phyloP scores from a whole-genome alignment of 2,797 vertebrate species.

The Artibeus jamaicensis region DNA sequence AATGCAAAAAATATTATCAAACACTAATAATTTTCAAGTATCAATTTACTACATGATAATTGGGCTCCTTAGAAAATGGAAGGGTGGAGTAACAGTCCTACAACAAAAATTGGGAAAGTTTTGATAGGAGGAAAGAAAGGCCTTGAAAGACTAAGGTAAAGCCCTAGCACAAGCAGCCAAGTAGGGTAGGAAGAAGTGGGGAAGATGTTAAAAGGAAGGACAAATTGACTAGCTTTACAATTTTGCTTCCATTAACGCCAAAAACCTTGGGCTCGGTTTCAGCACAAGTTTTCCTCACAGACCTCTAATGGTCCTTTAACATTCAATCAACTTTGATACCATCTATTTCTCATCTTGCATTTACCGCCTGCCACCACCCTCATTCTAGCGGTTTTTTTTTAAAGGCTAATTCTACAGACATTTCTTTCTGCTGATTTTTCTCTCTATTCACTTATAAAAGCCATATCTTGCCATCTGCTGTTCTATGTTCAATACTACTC shows the following conservation, averaged over 20 bases:
- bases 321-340: not conserved
- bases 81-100: not conserved
- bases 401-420: not conserved
- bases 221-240: not conserved
- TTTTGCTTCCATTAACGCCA: not conserved
- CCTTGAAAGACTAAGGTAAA: not conserved
- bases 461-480: not conserved
- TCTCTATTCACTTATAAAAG: not conserved
- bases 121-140: not conserved
- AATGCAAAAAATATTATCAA: constrained; percentile 6
- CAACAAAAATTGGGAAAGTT: constrained; percentile 5
- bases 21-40: not conserved
- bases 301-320: not conserved
- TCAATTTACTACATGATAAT: not conserved
- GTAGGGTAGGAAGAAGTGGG: not conserved
- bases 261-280: not conserved
- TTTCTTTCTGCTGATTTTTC: not conserved
- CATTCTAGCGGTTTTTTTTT: not conserved
- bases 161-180: not conserved
- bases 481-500: not conserved
- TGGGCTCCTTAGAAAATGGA: not conserved
- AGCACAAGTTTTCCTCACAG: not conserved
- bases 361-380: not conserved
- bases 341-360: not conserved
- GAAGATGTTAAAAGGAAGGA: not conserved